Evolutionary conservation across 2,888 invertebrate species (phyloP), one percentile per base, ranked within the genome.

Genomic region (Chouioia cunea): DNA sequence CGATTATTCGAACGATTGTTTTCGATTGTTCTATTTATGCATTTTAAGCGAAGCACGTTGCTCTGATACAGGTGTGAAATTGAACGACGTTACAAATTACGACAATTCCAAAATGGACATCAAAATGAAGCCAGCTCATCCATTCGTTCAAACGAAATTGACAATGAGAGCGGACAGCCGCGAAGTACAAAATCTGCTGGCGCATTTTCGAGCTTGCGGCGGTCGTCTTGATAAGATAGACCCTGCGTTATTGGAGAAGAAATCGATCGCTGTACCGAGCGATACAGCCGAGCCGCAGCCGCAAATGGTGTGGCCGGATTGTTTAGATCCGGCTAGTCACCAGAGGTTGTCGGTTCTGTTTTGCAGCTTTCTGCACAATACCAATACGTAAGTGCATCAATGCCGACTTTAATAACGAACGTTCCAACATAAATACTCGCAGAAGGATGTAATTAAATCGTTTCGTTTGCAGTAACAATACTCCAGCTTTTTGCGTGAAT

Each of bases 291-390:
- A 73, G 4, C 4, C 27, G 4, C 64, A 67, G 0, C 56, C 56
- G 20, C 22, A 27, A 3, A 22, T 70, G 0, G 14, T 65, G 0
- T 71, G 68, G 76, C 80, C 80, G 20, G 96, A 96, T 83, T 93
- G 94, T 0, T 86, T 96, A 22, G 92, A 94, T 77, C 92, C 94
- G 0, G 90, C 89, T 73, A 92, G 92, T 83, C 96, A 96, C 82
- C 98, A 99, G 87, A 89, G 93, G 58, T 87, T 99, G 59, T 92
- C 95, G 4, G 93, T 99, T 46, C 87, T 98, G 67, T 93, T 97
- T 82, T 97, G 96, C 82, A 97, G 96, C 82, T 95, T 91, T 82
- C 92, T 93, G 75, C 89, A 89, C 72, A 80, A 89, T 89, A 79
- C 93, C 0, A 87, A 89, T 47, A 94, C 69, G 74, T 74, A 60